phyloP scores from a whole-genome alignment of 2,113 vertebrate genomes.

The Dolichotis patagonum region DNA sequence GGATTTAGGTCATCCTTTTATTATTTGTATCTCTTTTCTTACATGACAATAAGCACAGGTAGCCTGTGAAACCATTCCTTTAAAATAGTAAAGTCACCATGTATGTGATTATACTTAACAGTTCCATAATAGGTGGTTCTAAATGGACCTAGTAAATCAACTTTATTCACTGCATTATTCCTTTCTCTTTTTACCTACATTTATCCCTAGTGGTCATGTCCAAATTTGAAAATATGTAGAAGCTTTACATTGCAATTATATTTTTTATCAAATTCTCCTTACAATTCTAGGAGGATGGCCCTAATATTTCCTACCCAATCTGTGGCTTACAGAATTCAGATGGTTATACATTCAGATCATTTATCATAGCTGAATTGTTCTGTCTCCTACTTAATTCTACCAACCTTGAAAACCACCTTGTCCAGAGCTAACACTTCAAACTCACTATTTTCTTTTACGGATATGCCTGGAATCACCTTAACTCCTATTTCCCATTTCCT shows the following conservation, averaged over 20 bases:
- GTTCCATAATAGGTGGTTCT: neutral
- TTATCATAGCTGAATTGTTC: neutral
- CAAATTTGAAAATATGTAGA: neutral
- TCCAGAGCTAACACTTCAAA: neutral
- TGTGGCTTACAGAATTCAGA: neutral
- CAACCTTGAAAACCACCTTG: conserved; percentile 4
- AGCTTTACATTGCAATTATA: neutral
- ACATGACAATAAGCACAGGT: neutral
- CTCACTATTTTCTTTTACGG: neutral
- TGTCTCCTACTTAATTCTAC: neutral
- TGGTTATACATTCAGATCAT: neutral
- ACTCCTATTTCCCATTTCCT: neutral
- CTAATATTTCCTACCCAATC: neutral
- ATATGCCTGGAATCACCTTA: neutral
- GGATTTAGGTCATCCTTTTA: neutral
- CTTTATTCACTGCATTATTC: neutral
- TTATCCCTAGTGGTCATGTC: neutral
- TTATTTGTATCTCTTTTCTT: neutral
- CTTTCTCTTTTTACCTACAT: neutral
- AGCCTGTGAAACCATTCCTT: neutral
- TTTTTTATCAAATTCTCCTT: neutral
- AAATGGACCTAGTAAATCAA: neutral
- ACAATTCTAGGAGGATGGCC: neutral
- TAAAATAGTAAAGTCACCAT: neutral
- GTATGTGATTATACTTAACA: neutral